Percentiles rank a stretch among this genome's conserved stretches.
Conservation (phyloP, 2,888 invertebrate genomes). For the Ophion costatus region DNA sequence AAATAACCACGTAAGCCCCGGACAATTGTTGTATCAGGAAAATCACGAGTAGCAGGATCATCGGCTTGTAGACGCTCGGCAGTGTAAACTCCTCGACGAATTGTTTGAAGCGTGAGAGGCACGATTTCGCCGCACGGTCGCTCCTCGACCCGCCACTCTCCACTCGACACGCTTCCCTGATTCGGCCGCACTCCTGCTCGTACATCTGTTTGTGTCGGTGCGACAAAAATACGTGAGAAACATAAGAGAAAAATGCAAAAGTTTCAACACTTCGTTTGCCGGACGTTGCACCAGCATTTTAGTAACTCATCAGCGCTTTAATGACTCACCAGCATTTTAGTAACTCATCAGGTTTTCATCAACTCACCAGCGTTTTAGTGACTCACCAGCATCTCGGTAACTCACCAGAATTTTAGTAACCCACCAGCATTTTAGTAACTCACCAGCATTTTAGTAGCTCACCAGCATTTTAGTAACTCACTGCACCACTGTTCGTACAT, state of each 20-base stretch:
- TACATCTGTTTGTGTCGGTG: constrained; percentile 68
- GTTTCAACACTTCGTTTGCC: background rate
- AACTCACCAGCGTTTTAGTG: no score
- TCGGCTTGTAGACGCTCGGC: constrained; percentile 85
- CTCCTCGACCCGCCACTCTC: constrained; percentile 53
- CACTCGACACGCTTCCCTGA: constrained; percentile 67
- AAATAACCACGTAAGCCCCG: constrained; percentile 86
- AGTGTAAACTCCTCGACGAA: constrained; percentile 67
- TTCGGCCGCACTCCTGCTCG: constrained; percentile 73
- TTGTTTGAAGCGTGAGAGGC: constrained; percentile 66
- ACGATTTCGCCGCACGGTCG: background rate
- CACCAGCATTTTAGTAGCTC: no score
- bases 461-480: no score
- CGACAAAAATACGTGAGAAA: background rate
- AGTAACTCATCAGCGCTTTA: no score
- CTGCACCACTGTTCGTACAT: constrained; percentile 73
- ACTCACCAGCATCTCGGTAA: no score
- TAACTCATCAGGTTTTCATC: no score
- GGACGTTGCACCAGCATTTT: background rate
- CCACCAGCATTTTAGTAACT: no score
- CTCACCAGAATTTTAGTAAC: no score
- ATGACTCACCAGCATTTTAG: no score
- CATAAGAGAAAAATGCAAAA: background rate
- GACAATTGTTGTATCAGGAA: constrained; percentile 86
- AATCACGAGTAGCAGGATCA: constrained; percentile 83